Evolutionary conservation across 2,888 invertebrate species (phyloP).

Genomic region (Acronicta leporina): DNA sequence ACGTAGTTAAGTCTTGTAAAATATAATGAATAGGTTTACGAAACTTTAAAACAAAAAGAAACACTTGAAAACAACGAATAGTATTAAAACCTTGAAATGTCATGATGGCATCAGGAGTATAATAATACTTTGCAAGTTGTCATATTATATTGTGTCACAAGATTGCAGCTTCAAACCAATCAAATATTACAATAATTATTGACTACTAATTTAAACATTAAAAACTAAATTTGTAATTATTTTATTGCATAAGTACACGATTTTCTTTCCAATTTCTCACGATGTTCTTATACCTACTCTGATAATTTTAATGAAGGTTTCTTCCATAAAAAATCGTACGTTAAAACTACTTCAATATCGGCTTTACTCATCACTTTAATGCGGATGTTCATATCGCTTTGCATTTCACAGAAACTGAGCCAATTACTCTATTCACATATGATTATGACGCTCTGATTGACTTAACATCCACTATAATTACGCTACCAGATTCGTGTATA

Average conservation of each 20-base stretch:
- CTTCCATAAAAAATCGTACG: conserved; percentile 12
- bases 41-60: no score
- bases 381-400: conserved; percentile 4
- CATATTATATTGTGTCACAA: neutral
- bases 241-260: conserved; percentile 22
- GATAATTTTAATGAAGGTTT: conserved; percentile 13
- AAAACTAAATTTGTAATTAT: conserved; percentile 13
- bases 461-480: conserved; percentile 59
- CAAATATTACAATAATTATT: neutral
- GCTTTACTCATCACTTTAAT: conserved; percentile 5
- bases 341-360: conserved; percentile 16
- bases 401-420: conserved; percentile 19
- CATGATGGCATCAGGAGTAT: neutral
- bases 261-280: conserved; percentile 16
- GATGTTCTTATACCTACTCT: conserved; percentile 28
- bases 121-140: neutral
- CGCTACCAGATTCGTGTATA: conserved; percentile 52
- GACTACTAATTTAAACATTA: neutral
- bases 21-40: neutral
- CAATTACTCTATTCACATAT: conserved; percentile 42
- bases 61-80: no score
- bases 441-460: conserved; percentile 55
- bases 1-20: neutral
- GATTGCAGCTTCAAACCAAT: neutral
- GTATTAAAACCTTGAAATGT: neutral